phyloP scores from a whole-genome alignment of 2,888 invertebrate species.

The Temnothorax rugatulus region DNA sequence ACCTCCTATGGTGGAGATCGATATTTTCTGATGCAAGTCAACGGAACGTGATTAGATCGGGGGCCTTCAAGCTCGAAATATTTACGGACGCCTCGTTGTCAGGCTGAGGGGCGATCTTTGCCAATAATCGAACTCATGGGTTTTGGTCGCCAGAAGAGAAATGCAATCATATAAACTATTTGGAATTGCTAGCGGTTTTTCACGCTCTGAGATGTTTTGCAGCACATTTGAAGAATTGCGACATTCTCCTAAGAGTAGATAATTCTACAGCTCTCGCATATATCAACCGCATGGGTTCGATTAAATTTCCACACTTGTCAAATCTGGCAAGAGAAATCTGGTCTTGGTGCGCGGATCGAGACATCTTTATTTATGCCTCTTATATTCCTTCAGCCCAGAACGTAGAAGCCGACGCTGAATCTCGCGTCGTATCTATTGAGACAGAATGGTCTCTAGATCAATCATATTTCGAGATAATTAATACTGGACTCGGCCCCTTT shows the following conservation, averaged over 20 bases:
- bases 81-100: neutral
- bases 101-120: neutral
- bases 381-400: neutral
- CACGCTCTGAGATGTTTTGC: neutral
- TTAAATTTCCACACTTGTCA: neutral
- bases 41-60: neutral
- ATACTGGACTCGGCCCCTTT: too few relatives aligned
- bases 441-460: neutral
- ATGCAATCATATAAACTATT: neutral
- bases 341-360: neutral
- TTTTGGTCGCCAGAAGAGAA: neutral
- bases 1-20: neutral
- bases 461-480: too few relatives aligned
- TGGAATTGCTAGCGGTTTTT: neutral
- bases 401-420: neutral
- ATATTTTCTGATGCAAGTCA: rapidly evolving
- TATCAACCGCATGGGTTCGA: neutral
- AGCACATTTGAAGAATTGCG: neutral
- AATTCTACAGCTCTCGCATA: neutral
- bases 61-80: neutral
- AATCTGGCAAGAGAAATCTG: neutral
- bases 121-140: neutral
- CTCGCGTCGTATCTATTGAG: neutral
- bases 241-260: neutral
- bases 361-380: neutral